phyloP scores from a whole-genome alignment of 2,113 vertebrate genomes.

The Pungitius pungitius region DNA sequence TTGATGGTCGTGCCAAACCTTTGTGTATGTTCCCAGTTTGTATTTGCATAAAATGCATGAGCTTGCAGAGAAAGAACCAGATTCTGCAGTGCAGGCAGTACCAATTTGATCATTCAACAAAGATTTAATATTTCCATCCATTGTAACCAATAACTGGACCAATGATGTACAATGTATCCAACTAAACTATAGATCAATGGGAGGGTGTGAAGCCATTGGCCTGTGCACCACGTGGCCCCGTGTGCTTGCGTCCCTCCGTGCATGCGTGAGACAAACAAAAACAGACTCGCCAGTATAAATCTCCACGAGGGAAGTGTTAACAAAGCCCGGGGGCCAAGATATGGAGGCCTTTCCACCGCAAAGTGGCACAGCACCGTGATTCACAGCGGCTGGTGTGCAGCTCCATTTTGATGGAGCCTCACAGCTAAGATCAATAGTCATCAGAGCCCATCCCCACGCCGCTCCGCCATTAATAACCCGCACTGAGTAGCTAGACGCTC shows the following conservation, averaged over 20 bases:
- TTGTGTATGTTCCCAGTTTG: not conserved
- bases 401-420: constrained; percentile 41
- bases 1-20: not conserved
- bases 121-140: too few species aligned
- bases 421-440: constrained; percentile 67
- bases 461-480: constrained; percentile 66
- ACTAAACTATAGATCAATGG: too few species aligned
- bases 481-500: constrained; percentile 54
- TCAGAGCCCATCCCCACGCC: constrained; percentile 61
- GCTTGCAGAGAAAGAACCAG: not conserved
- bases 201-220: too few species aligned
- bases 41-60: not conserved
- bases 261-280: not conserved
- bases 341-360: constrained; percentile 40
- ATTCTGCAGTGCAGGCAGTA: not conserved
- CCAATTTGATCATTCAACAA: too few species aligned
- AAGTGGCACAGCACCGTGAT: constrained; percentile 48
- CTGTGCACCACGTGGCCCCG: too few species aligned
- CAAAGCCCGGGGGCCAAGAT: constrained; percentile 28
- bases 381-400: constrained; percentile 36
- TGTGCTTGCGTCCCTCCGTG: not conserved
- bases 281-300: constrained; percentile 19
- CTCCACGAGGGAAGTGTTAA: constrained; percentile 30
- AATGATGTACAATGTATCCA: too few species aligned
- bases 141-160: too few species aligned